Evolutionary conservation across 1,140 invertebrate genomes (phyloP).

Genomic region (Dendroctonus ponderosae): DNA sequence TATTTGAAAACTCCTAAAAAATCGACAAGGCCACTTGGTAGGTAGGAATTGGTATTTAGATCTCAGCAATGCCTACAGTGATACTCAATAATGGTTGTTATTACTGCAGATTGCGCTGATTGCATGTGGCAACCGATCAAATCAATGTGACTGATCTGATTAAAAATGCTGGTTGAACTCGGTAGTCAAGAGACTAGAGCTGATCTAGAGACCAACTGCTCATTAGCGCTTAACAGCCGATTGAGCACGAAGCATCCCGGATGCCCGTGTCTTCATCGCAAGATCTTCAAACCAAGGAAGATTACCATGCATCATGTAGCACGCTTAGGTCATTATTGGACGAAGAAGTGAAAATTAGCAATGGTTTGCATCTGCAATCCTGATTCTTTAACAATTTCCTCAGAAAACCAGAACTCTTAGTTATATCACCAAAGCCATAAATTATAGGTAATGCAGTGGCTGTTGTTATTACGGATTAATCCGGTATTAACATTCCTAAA

Average conservation of each 20-base stretch:
- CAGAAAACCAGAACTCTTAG: too few relatives aligned
- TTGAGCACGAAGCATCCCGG: conserved; percentile 22
- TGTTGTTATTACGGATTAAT: too few relatives aligned
- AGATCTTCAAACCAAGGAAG: conserved; percentile 22
- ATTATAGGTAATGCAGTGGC: too few relatives aligned
- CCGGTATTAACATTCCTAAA: too few relatives aligned
- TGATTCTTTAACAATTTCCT: background rate
- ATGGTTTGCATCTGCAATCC: conserved; percentile 12
- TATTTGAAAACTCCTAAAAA: too few relatives aligned
- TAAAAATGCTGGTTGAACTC: conserved; percentile 13
- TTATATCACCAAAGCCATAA: too few relatives aligned
- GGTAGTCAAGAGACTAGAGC: conserved; percentile 12
- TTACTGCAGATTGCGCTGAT: too few relatives aligned
- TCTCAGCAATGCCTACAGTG: background rate
- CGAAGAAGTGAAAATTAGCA: conserved; percentile 13
- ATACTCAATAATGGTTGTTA: background rate
- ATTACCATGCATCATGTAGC: conserved; percentile 28
- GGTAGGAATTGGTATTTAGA: too few relatives aligned
- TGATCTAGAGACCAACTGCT: conserved; percentile 11
- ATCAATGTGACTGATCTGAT: conserved; percentile 12
- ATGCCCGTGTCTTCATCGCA: conserved; percentile 14
- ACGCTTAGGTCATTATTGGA: conserved; percentile 24
- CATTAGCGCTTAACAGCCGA: conserved; percentile 24
- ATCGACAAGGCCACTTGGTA: too few relatives aligned
- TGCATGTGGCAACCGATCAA: conserved; percentile 5